Base-by-base conservation (phyloP, 2,113 vertebrate genomes). In the Nesogale talazaci region DNA sequence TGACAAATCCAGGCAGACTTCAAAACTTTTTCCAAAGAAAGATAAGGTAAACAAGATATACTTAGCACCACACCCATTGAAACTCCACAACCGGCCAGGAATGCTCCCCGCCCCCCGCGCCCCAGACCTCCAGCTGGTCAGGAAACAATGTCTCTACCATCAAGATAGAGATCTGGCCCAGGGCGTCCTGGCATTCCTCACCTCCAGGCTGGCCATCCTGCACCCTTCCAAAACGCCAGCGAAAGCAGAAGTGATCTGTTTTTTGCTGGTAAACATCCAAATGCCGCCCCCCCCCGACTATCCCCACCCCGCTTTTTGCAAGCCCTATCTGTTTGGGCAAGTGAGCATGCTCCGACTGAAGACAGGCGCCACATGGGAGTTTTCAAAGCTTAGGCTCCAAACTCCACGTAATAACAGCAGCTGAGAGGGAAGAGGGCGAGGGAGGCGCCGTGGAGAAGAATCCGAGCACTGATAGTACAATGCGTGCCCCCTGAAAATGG, bases 11-110 rank as follows among this genome's bases (percentile, higher is more conserved):
- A 57, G 81, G 46, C 16, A 87, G 83, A 92, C 91, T 94, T 94
- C 83, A 89, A 90, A 95, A 96, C 82, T 95, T 94, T 96, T 96
- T 94, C 93, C 94, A 91, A 19, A 90, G 78, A 96, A 95, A 97
- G 89, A 97, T 94, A 96, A 97, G 12, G 90, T 91, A 96, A 93
- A 97, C 91, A 95, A 97, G 95, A 80, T 95, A 89, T 27, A 91
- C 92, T 97, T 76, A 82, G 91, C 83, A 82, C 96, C 96, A 93
- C 97, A 95, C 95, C 97, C 95, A 92, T 72, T 76, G 38, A 91
- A 70, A 94, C 0, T 77, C 88, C 88, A 79, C 83, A 23, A 22
- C 91, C 83, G n/a, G 92, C 79, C 90, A 94, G 88, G 76, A 96
- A 59, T 46, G 95, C 76, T 22, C 1, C 8, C 11, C 0, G 11